Base-by-base conservation (phyloP, 2,113 vertebrate species). In the Oxyura jamaicensis region DNA sequence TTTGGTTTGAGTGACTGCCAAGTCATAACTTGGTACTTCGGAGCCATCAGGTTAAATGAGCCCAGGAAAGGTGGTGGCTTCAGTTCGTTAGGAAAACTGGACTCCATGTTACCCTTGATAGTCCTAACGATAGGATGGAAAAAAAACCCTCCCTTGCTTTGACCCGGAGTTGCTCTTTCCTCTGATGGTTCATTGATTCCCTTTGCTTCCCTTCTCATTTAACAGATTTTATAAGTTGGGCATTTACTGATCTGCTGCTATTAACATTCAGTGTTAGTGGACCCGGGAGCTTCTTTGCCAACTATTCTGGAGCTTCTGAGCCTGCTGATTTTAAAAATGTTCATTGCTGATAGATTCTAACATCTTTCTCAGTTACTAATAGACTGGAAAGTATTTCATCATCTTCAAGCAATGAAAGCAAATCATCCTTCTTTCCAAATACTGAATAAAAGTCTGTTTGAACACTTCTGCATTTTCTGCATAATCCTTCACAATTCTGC, bases 371-470 rank as follows among this genome's bases (percentile, higher is more conserved):
- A 5, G 25, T 39, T 78, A 82, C 92, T 96, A 72, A 93, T 50
- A 95, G 91, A 48, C 94, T 93, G 83, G 86, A 82, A 96, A 95
- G 91, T 31, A 86, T 95, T 96, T 91, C 86, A 97, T 97, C 95
- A 95, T 89, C 80, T 87, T 72, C 77, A 5, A 82, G 94, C 89
- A 92, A 84, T n/a, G 89, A 92, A 95, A 96, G 91, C 91, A 93
- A 96, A 96, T 95, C 96, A 95, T 92, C 92, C 77, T 83, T 95
- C 94, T 94, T 94, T 46, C 95, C 83, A 88, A 93, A 97, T 31
- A 13, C 80, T 0, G 46, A 72, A 39, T 82, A 5, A 81, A 79
- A 96, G 73, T 71, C 92, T 91, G 78, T 92, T 91, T 90, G 95
- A 95, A 86, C 88, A 81, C 86, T 92, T 89, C 76, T 95, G 91